These are phyloP conservation scores for Theocolax elegans DNA, from an alignment of 1,140 invertebrate species.

Conservation along the genomic window DNA sequence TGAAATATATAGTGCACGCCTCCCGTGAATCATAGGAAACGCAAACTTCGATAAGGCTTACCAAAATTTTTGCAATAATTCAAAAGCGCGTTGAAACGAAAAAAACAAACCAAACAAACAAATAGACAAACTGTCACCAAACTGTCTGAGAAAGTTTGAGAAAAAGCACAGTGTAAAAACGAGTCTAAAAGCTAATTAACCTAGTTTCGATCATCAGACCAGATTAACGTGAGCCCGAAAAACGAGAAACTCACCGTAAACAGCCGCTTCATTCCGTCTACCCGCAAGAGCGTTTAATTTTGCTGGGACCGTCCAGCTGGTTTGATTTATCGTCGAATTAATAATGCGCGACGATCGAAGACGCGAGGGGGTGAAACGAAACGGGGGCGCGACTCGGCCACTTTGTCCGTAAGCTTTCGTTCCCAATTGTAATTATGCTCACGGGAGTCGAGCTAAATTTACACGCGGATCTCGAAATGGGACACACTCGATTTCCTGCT, in stretches of 20 bases:
- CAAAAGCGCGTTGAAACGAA: no score
- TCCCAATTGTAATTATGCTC: conserved; percentile 55
- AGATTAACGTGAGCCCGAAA: conserved; percentile 12
- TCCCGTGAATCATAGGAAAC: no score
- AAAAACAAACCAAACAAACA: no score
- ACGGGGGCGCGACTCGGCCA: no score
- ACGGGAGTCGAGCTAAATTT: conserved; percentile 55
- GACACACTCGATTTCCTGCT: conserved; percentile 46
- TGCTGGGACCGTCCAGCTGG: neutral
- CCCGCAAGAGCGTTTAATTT: conserved; percentile 13
- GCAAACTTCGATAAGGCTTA: no score
- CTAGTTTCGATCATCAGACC: conserved; percentile 15
- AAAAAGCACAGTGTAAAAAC: neutral
- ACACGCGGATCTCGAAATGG: conserved; percentile 45
- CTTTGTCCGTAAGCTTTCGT: neutral
- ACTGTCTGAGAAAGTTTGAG: neutral
- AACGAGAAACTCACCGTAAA: conserved; percentile 5
- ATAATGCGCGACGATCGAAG: conserved; percentile 8
- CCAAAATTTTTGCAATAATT: no score
- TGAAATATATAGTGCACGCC: no score
- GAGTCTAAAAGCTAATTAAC: conserved; percentile 6
- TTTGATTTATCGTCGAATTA: conserved; percentile 35
- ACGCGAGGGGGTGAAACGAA: neutral
- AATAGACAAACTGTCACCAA: no score
- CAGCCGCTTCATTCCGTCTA: conserved; percentile 11